Percentiles rank a stretch among this genome's conserved stretches.
phyloP scores from a whole-genome alignment of 2,888 invertebrate genomes.

The Osmoderma eremita region DNA sequence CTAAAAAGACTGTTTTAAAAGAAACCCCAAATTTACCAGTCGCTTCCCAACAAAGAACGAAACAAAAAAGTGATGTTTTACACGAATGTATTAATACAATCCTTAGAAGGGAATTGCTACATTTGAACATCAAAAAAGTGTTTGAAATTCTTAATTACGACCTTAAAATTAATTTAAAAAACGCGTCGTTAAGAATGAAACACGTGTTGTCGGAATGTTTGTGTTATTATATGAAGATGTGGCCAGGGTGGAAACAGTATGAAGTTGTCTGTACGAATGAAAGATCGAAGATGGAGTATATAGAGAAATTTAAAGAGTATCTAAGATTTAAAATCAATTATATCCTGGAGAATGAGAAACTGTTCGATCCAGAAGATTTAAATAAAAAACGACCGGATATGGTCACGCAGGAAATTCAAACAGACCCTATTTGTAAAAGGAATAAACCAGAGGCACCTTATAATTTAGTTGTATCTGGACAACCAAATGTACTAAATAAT shows the following conservation, averaged over 20 bases:
- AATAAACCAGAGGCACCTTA: conserved; percentile 44
- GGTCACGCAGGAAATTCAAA: conserved; percentile 29
- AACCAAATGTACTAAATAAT: conserved; percentile 45
- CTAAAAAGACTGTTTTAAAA: conserved; percentile 39
- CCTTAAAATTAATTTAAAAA: conserved; percentile 37
- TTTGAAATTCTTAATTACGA: conserved; percentile 40
- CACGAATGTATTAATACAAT: conserved; percentile 34
- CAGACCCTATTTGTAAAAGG: conserved; percentile 11
- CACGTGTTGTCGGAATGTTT: conserved; percentile 67
- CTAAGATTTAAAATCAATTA: conserved; percentile 44
- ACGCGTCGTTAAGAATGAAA: conserved; percentile 63
- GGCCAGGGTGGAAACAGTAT: conserved; percentile 48
- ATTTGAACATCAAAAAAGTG: conserved; percentile 33
- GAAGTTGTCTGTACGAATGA: conserved; percentile 30
- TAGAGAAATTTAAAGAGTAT: conserved; percentile 44
- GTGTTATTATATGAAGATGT: conserved; percentile 48
- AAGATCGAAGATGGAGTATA: conserved; percentile 39
- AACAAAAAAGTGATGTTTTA: conserved; percentile 20
- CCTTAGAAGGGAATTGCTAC: conserved; percentile 33
- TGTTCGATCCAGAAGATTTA: conserved; percentile 20
- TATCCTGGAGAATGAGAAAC: conserved; percentile 35
- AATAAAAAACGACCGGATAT: neutral
- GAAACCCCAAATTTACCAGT: conserved; percentile 33
- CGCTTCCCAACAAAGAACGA: conserved; percentile 8
- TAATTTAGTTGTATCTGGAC: conserved; percentile 43